These are phyloP conservation scores for Drosophila parthenogenetica DNA, from an alignment of 2,888 invertebrate species.

Conservation along the genomic window DNA sequence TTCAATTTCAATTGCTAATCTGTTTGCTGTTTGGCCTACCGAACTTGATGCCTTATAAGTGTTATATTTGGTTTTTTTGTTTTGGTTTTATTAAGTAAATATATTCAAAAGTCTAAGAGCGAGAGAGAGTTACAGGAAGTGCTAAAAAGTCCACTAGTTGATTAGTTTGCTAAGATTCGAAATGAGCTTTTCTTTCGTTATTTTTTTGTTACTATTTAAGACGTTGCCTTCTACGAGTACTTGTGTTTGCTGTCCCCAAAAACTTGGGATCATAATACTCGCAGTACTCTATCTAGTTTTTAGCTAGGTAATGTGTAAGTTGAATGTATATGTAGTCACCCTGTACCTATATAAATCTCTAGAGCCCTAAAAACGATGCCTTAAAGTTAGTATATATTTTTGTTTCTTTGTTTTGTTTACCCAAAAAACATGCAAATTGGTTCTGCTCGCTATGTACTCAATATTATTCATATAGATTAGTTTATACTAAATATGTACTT, in stretches of 20 bases:
- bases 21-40: slow-evolving; percentile 52
- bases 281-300: slow-evolving; percentile 24
- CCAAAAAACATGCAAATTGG: slow-evolving; percentile 79
- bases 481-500: slow-evolving; percentile 54
- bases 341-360: slow-evolving; percentile 65
- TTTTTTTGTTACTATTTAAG: slow-evolving; percentile 6
- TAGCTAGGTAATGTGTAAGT: slow-evolving; percentile 39
- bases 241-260: neutral
- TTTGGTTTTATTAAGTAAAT: slow-evolving; percentile 37
- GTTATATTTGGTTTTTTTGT: slow-evolving; percentile 11
- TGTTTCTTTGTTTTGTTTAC: slow-evolving; percentile 37
- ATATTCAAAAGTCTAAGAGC: slow-evolving; percentile 71
- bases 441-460: slow-evolving; percentile 73
- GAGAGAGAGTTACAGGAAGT: slow-evolving; percentile 72
- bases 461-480: slow-evolving; percentile 63
- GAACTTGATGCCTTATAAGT: slow-evolving; percentile 50
- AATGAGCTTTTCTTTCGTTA: slow-evolving; percentile 57
- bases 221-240: slow-evolving; percentile 9
- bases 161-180: slow-evolving; percentile 75
- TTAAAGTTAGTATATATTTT: slow-evolving; percentile 51
- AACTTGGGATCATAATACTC: slow-evolving; percentile 30
- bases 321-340: slow-evolving; percentile 35
- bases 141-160: slow-evolving; percentile 76
- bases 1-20: slow-evolving; percentile 48
- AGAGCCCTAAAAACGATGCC: slow-evolving; percentile 76